These are phyloP conservation scores for Sebastes taczanowskii DNA, from an alignment of 2,797 vertebrate genomes.

Conservation along the genomic window DNA sequence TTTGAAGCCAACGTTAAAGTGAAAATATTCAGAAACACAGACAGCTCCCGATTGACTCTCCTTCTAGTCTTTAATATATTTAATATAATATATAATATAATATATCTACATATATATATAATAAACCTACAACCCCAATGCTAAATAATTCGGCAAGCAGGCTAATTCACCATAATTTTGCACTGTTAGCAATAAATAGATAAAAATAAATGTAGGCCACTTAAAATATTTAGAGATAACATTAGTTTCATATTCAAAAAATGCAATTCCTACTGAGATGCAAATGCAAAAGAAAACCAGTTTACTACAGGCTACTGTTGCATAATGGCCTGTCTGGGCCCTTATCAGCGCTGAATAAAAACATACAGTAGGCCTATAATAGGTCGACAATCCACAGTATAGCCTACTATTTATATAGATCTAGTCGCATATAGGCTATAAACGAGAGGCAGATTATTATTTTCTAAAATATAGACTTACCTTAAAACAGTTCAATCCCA, in stretches of 20 bases:
- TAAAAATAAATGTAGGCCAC: background rate
- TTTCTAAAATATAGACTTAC: slow-evolving; percentile 45
- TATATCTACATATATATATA: background rate
- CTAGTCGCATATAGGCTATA: background rate
- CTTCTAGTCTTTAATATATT: too few relatives aligned
- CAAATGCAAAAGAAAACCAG: too few relatives aligned
- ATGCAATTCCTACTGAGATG: background rate
- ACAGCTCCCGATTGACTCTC: too few relatives aligned
- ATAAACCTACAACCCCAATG: background rate
- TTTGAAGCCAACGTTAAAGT: too few relatives aligned
- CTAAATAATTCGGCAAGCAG: background rate
- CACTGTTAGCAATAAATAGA: background rate
- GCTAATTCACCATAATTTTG: background rate
- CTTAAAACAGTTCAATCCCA: slow-evolving; percentile 41
- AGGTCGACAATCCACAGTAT: background rate
- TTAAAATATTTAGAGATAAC: background rate
- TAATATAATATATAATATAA: too few relatives aligned
- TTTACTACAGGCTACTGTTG: background rate
- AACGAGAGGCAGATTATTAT: background rate
- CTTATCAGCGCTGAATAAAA: background rate
- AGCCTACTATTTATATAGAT: background rate
- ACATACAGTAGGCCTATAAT: background rate
- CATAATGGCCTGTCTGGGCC: background rate
- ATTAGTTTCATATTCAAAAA: background rate
- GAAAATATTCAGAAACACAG: too few relatives aligned